Percentiles rank a stretch among this genome's conserved stretches.
Conservation (phyloP, 2,888 invertebrate genomes). For the Lasioglossum malachurum region DNA sequence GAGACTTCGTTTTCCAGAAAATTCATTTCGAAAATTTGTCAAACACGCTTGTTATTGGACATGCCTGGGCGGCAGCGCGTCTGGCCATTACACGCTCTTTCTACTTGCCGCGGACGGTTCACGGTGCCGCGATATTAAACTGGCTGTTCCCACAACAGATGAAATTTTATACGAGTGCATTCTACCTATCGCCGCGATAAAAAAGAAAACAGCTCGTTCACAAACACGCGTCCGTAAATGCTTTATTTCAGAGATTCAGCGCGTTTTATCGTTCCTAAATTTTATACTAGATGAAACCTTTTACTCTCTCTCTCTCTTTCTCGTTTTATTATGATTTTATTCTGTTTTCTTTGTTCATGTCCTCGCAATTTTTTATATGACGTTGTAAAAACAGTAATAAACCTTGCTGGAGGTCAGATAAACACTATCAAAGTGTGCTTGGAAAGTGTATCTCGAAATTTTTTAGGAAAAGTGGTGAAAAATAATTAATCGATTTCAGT, state of each 20-base stretch:
- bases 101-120: background rate
- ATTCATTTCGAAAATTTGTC: conserved; percentile 11
- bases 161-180: background rate
- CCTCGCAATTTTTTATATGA: background rate
- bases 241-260: background rate
- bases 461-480: background rate
- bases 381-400: background rate
- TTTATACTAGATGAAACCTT: background rate
- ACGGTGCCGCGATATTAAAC: conserved; percentile 1
- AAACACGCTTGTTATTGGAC: background rate
- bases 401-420: background rate
- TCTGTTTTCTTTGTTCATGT: background rate
- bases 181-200: background rate
- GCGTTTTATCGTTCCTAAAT: background rate
- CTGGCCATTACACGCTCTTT: background rate
- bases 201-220: background rate
- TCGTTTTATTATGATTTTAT: background rate
- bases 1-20: background rate
- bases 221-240: background rate
- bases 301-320: background rate
- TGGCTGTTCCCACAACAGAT: background rate
- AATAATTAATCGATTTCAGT: background rate
- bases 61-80: background rate
- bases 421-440: background rate
- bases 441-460: background rate